Conservation (phyloP, 2,888 invertebrate genomes). For the Cremastobaeus sp. region DNA sequence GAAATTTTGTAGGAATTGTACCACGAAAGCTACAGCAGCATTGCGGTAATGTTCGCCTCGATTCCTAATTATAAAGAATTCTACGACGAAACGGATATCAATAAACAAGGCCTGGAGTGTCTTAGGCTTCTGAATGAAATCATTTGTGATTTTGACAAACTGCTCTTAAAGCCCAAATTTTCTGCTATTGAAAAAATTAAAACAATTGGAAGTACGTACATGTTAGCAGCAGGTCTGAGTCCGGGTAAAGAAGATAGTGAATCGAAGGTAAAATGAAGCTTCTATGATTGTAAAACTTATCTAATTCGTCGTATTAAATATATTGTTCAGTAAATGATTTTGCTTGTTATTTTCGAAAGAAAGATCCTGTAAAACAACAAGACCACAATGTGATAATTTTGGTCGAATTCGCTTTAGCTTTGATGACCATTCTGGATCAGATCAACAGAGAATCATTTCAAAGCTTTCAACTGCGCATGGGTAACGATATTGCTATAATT, state of each 20-base stretch:
- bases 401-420: slow-evolving; percentile 95
- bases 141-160: slow-evolving; percentile 96
- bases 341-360: slow-evolving; percentile 56
- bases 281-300: not conserved
- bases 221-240: slow-evolving; percentile 96
- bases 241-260: slow-evolving; percentile 90
- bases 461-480: slow-evolving; percentile 95
- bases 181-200: slow-evolving; percentile 97
- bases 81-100: slow-evolving; percentile 98
- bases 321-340: slow-evolving; percentile 22
- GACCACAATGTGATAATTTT: slow-evolving; percentile 92
- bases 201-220: slow-evolving; percentile 97
- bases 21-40: slow-evolving; percentile 94
- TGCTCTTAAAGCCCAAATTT: slow-evolving; percentile 89
- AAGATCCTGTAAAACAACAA: slow-evolving; percentile 88
- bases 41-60: slow-evolving; percentile 97
- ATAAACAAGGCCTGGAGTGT: slow-evolving; percentile 97
- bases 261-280: slow-evolving; percentile 80
- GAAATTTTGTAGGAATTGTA: slow-evolving; percentile 90
- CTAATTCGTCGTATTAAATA: slow-evolving; percentile 29
- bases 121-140: slow-evolving; percentile 96
- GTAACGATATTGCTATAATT: slow-evolving; percentile 78
- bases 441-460: slow-evolving; percentile 98
- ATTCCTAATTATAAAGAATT: slow-evolving; percentile 98
- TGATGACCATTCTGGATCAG: slow-evolving; percentile 95